Base-by-base conservation (phyloP, 2,113 vertebrate genomes). In the Archocentrus centrarchus region DNA sequence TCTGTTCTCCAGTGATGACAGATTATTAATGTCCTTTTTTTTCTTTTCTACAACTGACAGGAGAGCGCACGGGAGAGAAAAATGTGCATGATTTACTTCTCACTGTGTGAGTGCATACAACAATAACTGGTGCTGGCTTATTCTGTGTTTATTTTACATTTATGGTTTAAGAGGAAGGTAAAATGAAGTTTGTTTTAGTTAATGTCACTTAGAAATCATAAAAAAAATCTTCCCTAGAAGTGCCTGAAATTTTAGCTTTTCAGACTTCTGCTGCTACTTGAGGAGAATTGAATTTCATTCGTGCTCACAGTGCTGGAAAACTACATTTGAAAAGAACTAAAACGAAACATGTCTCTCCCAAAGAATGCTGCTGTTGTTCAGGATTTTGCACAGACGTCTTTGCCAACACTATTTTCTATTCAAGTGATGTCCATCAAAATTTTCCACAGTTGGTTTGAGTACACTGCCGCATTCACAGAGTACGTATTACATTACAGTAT, bases 1-100 rank as follows among this genome's bases (percentile, higher is more conserved):
- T 57, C 53, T 8, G 68, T 66, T 86, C 82, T 86, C 60, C 62
- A 60, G 53, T 78, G 59, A 86, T 70, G 57, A 88, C 91, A 18
- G 11, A 9, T 4, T 70, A 50, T 50, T 30, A 11, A 50, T 24
- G 24, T 24, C 24, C 27, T 70, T 50, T 50, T 50, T 70, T 50
- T 70, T n/a, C n/a, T n/a, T 70, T 7, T 17, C 44, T 32, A 53
- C 44, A 53, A 32, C 24, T 13, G 66, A 20, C 17, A 70, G 3
- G 0, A 7, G 5, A 70, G 41, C 24, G 20, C 44, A 70, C 64
- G 22, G 37, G 55, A 89, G 77, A 75, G 22, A 86, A 83, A 85
- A 88, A 62, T 7, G 6, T 35, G 35, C 35, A 35, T 50, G 27
- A 39, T 79, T 84, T 81, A 86, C 20, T 88, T 37, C 50, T 60